These are phyloP conservation scores for Epicauta chinensis DNA, from an alignment of 1,140 invertebrate species.

Conservation along the genomic window DNA sequence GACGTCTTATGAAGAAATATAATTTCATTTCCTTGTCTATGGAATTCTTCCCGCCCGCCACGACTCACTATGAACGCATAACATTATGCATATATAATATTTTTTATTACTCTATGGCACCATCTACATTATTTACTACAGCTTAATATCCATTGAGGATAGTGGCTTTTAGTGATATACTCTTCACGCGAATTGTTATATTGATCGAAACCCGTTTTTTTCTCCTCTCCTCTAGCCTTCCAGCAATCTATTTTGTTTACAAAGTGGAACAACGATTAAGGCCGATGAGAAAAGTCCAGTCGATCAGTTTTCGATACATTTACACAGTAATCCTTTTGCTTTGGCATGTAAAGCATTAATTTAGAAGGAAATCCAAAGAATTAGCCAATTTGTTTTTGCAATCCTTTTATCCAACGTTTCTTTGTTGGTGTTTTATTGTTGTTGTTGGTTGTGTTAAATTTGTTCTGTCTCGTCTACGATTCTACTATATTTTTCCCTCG, in stretches of 20 bases:
- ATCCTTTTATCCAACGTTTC: conserved; percentile 28
- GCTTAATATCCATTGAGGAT: conserved; percentile 16
- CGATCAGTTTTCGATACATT: conserved; percentile 3
- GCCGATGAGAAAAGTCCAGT: conserved; percentile 19
- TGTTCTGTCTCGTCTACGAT: conserved; percentile 11
- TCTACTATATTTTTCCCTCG: no score
- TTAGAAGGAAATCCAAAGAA: conserved; percentile 26
- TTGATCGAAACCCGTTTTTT: no score
- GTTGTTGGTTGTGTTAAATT: conserved; percentile 19
- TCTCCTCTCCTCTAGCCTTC: no score
- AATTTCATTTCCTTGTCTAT: conserved; percentile 26
- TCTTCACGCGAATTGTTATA: no score
- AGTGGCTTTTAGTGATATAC: neutral
- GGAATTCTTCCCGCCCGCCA: conserved; percentile 19
- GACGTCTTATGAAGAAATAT: conserved; percentile 29
- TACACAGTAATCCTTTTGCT: conserved; percentile 22
- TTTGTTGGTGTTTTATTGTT: conserved; percentile 27
- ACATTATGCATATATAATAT: conserved; percentile 24
- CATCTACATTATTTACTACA: conserved; percentile 17
- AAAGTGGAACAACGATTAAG: conserved; percentile 20
- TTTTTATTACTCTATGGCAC: conserved; percentile 21
- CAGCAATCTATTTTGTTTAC: conserved; percentile 20
- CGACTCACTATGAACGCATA: conserved; percentile 20
- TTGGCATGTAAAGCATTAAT: conserved; percentile 30
- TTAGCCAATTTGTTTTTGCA: conserved; percentile 34